Percentiles rank a stretch among this genome's conserved stretches.
Evolutionary conservation across 2,888 invertebrate species (phyloP).

Genomic region (Palloptera scutellata): DNA sequence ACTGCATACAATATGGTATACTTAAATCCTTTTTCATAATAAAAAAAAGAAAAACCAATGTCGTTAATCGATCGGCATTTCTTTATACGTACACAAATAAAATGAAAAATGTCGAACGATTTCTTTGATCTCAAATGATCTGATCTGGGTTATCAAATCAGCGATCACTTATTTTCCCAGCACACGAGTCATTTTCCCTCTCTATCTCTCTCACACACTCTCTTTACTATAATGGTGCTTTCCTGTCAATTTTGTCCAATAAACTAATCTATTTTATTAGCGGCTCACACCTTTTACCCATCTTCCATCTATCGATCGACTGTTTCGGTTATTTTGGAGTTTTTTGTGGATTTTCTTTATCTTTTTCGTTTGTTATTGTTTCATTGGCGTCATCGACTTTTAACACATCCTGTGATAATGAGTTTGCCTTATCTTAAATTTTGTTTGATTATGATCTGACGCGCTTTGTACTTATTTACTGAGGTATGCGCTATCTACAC

Average conservation of each 20-base stretch:
- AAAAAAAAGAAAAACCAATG: too few species aligned
- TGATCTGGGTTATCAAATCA: too few species aligned
- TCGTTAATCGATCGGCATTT: too few species aligned
- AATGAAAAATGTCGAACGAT: too few species aligned
- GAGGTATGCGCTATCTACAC: not conserved
- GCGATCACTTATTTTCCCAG: too few species aligned
- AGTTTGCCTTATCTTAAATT: constrained; percentile 53
- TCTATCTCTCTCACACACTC: too few species aligned
- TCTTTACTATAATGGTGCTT: constrained; percentile 1
- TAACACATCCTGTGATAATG: constrained; percentile 58
- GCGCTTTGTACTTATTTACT: not conserved
- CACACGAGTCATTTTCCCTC: too few species aligned
- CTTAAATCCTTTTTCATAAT: too few species aligned
- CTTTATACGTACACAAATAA: too few species aligned
- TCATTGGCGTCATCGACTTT: constrained; percentile 46
- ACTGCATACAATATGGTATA: too few species aligned
- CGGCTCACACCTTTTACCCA: constrained; percentile 40
- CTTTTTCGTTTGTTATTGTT: not conserved
- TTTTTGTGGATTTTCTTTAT: constrained; percentile 14
- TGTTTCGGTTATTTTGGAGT: too few species aligned
- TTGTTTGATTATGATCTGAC: constrained; percentile 34
- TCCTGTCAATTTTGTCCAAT: constrained; percentile 52
- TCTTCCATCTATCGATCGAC: not conserved
- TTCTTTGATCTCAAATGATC: too few species aligned
- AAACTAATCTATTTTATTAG: constrained; percentile 55